Base-by-base conservation (phyloP, 2,113 vertebrate genomes). In the Carassius gibelio region DNA sequence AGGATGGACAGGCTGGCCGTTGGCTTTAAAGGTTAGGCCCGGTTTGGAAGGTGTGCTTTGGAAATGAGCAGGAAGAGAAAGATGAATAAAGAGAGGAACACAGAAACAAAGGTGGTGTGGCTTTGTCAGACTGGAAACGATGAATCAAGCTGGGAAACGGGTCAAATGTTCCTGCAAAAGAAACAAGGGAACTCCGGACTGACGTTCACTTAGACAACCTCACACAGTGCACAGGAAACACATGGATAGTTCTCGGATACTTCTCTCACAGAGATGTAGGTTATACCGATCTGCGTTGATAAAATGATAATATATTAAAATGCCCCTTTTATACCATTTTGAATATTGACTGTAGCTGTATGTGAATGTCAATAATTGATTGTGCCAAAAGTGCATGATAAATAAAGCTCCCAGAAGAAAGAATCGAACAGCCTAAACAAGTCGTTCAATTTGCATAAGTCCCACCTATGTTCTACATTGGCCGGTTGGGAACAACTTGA, bases 1-100 rank as follows among this genome's bases (percentile, higher is more conserved):
- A 85, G 88, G 84, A 78, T 87, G 84, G 77, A 88, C 88, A 85
- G 86, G 88, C 87, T 90, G 88, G 90, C 86, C 48, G 62, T 78
- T 84, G 86, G 79, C 85, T 89, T 87, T 64, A 88, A 84, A 88
- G 86, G 9, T 57, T 85, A 84, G 86, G 71, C 23, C 64, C 81
- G 83, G 75, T 85, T 77, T 78, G 79, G 45, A 88, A 78, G 84
- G 76, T 26, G 82, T 30, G 74, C 78, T 64, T 71, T 23, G 57
- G 75, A 86, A 76, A 57, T 80, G 34, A 82, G 2, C 36, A 42
- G 69, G 36, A 72, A 72, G 64, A 76, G 23, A 13, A 82, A 75
- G 52, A 82, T 57, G 68, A 36, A 72, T 36, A 78, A 55, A 34
- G 48, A 81, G 52, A 30, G 82, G 45, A 45, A 48, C 21, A 81